Conservation (phyloP, 1,140 invertebrate species). For the Mizuhopecten yessoensis region DNA sequence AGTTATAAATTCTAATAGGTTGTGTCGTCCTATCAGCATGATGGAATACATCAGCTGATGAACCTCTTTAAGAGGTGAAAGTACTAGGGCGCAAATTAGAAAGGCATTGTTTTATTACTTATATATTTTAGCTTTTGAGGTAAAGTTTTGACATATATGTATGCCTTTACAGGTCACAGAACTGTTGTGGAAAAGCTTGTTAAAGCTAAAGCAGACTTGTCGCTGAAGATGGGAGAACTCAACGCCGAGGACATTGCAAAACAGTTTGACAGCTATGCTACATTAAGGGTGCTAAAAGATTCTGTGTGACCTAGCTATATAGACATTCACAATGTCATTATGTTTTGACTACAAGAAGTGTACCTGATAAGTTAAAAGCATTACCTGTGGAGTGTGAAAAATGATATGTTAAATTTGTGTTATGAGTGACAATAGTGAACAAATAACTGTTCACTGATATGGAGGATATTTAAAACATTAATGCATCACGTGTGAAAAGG, state of each 20-base stretch:
- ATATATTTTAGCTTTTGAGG: too few relatives aligned
- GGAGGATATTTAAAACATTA: background rate
- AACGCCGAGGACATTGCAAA: slow-evolving; percentile 77
- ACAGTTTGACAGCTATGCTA: slow-evolving; percentile 73
- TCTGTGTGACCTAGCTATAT: background rate
- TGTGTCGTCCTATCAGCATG: too few relatives aligned
- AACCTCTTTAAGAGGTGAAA: too few relatives aligned
- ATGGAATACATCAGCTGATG: too few relatives aligned
- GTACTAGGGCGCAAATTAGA: too few relatives aligned
- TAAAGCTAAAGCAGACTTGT: slow-evolving; percentile 76
- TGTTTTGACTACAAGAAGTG: too few relatives aligned
- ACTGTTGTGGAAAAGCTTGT: slow-evolving; percentile 81
- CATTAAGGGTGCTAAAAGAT: background rate
- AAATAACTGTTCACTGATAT: background rate
- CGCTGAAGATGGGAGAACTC: slow-evolving; percentile 78
- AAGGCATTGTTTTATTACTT: too few relatives aligned
- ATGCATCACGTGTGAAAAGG: background rate
- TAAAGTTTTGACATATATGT: too few relatives aligned
- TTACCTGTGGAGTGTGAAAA: background rate
- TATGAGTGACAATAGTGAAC: background rate
- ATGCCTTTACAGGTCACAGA: slow-evolving; percentile 78
- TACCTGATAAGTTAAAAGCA: background rate
- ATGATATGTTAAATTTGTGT: background rate
- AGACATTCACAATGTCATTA: background rate
- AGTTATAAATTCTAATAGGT: too few relatives aligned